Evolutionary conservation across 2,888 invertebrate genomes (phyloP), one percentile per base, ranked within the genome.

Genomic region (Ochlodes sylvanus): DNA sequence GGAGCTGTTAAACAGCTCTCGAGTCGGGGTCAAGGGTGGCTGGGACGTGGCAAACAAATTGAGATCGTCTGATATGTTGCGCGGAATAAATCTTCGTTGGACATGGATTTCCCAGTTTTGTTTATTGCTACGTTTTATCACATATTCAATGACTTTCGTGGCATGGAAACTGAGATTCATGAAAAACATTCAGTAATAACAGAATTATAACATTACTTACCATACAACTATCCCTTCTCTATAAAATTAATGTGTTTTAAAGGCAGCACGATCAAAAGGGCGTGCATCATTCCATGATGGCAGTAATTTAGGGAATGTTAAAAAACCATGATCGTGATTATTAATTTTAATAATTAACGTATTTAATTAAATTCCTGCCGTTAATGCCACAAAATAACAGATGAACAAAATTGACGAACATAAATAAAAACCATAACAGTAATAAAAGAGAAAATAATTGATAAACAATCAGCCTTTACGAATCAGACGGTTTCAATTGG

Each of bases 11-110:
- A 57, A 38, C 21, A 52, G 34, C 21, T 27, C 21, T 68, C 38
- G 12, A 62, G 62, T 34, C 9, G 57, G 73, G 76, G 73, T 74
- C 76, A 76, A 75, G 73, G 75, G 73, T 71, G 54, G 65, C 70
- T 63, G 63, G 66, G 61, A 57, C 69, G 71, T 50, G 67, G 68
- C 38, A 69, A 77, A 79, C 78, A 79, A 77, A 79, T 77, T 76
- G 78, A 76, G 78, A 78, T 79, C 72, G 71, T 38, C 74, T 77
- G 83, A 83, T 83, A 82, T 79, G 82, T 79, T 73, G 75, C 76
- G 75, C 75, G 72, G 75, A 76, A 83, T 84, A 82, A 83, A 84
- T 82, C 80, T 79, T 77, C 70, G 21, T 44, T 47, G 34, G 32
- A 65, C 57, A 64, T 44, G 65, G 61, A 64, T 63, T 67, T 67